Base-by-base conservation (phyloP, 2,113 vertebrate species). In the Coracopsis vasa region DNA sequence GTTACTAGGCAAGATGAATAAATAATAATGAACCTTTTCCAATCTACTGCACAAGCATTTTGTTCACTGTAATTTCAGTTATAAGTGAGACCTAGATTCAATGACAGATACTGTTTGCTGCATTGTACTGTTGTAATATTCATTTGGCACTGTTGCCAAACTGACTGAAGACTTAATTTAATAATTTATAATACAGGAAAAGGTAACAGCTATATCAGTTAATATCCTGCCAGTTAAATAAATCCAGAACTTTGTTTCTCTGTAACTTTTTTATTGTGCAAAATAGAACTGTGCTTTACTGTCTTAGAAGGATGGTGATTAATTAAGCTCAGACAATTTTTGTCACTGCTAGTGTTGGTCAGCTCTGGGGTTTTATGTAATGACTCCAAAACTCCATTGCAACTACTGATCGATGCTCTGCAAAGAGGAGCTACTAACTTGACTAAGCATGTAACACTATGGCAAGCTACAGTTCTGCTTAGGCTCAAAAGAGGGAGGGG, bases 171-270 rank as follows among this genome's bases (percentile, higher is more conserved):
- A 82, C 56, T 94, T 92, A 95, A 96, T 96, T 96, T 93, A 95
- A 94, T 97, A 94, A 96, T 84, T 96, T 94, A 93, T 64, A 64
- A 25, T 54, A 47, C 44, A 91, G 64, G 77, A 90, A 58, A 84
- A 92, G 65, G 94, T 94, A 97, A 97, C 92, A 95, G 84, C 81
- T 94, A 16, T 88, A 94, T 95, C 91, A 86, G 93, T 96, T 95
- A 89, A 94, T 95, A 94, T 82, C 93, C 93, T 96, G 93, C 80
- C 86, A 92, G 60, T 91, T 94, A 58, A 96, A 96, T 72, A 90
- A 95, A 96, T 86, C 56, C 80, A 83, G 16, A 58, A 41, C 20
- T 90, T 96, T 73, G 62, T 88, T 94, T 54, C 80, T 62, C 29
- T 85, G 18, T 12, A 74, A 80, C 56, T 88, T 78, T 85, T 61